Evolutionary conservation across 2,797 vertebrate species (phyloP), one percentile per base, ranked within the genome.

Genomic region (Otolemur crassicaudatus): DNA sequence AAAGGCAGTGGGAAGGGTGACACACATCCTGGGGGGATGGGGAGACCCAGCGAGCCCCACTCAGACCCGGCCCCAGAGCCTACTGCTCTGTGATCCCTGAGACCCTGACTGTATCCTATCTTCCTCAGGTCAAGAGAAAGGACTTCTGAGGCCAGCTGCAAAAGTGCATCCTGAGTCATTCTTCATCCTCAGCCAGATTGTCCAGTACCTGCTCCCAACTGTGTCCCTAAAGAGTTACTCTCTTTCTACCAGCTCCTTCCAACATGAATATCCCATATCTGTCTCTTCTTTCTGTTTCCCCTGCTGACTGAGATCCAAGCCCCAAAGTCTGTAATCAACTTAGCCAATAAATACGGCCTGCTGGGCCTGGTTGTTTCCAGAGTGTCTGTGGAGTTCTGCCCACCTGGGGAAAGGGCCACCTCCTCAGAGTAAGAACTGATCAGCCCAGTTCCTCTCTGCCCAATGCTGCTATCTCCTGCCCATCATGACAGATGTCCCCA

Each of bases 81-180:
- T 58, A 13, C 5, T 58, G 2, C 19, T 19, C 19, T 40, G 8
- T 9, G 27, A 46, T 0, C 4, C 0, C 34, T 58, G 17, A 23
- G 7, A 20, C 5, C 9, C 72, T 97, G 49, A 96, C 4, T 7
- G 5, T 69, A 4, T 46, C 25, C 49, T 96, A 27, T 92, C 58
- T 72, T 87, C 23, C 14, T 46, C 87, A 98, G 97, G 69, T 88
- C 73, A 98, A 97, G 93, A 97, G 91, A 61, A 98, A 97, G 56
- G 63, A 43, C 40, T 94, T 87, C 87, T 97, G 97, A 98, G 27
- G 5, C 76, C 58, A 58, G n/a, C 40, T 84, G 22, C 29, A 9
- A 29, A 19, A 13, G 3, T 6, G 0, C 6, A 29, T 40, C 46
- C 31, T 4, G 27, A 29, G 20, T 19, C 1, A 0, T 40, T 76